Percentiles rank a stretch among this genome's conserved stretches.
These are phyloP conservation scores for Tetramorium bicarinatum DNA, from an alignment of 2,888 invertebrate genomes.

Conservation along the genomic window DNA sequence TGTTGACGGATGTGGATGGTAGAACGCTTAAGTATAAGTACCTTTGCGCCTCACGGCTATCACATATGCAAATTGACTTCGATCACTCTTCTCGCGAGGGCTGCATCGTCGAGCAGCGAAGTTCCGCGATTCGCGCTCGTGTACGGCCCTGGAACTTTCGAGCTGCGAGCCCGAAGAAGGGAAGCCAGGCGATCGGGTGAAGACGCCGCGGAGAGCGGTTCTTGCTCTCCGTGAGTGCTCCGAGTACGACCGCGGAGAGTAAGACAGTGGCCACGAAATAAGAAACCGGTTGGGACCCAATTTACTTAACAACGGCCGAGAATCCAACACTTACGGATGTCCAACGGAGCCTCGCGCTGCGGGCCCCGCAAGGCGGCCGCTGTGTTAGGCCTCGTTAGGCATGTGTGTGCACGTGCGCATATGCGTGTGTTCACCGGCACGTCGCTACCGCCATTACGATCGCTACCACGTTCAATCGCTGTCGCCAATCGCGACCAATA, in stretches of 20 bases:
- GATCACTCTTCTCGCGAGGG: neutral
- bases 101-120: neutral
- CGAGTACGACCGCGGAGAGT: slow-evolving; percentile 76
- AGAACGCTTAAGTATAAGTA: neutral
- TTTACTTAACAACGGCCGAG: slow-evolving; percentile 86
- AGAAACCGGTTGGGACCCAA: slow-evolving; percentile 86
- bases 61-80: slow-evolving; percentile 7
- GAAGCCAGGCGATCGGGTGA: slow-evolving; percentile 62
- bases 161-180: slow-evolving; percentile 66
- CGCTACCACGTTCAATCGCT: slow-evolving; percentile 63
- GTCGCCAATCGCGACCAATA: slow-evolving; percentile 51
- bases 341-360: slow-evolving; percentile 68
- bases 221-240: slow-evolving; percentile 68
- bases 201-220: slow-evolving; percentile 62
- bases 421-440: slow-evolving; percentile 63
- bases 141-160: slow-evolving; percentile 69
- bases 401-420: slow-evolving; percentile 30
- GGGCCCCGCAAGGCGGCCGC: slow-evolving; percentile 45
- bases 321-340: slow-evolving; percentile 86
- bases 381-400: slow-evolving; percentile 66
- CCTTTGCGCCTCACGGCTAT: neutral
- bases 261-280: slow-evolving; percentile 86
- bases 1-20: neutral
- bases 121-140: slow-evolving; percentile 25
- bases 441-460: slow-evolving; percentile 70